Conservation (phyloP, 2,888 invertebrate genomes). For the Pinctada fucata region DNA sequence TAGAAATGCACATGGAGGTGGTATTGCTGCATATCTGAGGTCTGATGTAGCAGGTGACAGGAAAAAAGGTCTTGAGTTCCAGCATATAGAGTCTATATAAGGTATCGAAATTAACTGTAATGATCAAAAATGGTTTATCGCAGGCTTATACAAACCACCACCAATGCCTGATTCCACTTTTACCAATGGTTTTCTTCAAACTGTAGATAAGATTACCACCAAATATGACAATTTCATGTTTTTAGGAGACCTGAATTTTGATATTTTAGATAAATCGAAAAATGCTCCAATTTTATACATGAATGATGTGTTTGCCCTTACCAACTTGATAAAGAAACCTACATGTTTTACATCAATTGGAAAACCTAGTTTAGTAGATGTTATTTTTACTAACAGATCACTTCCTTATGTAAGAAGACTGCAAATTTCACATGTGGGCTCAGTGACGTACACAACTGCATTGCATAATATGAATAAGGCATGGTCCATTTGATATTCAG, state of each 20-base stretch:
- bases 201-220: conserved; percentile 20
- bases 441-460: conserved; percentile 36
- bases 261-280: conserved; percentile 21
- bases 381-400: conserved; percentile 27
- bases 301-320: conserved; percentile 35
- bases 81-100: conserved; percentile 26
- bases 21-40: conserved; percentile 27
- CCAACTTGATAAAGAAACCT: conserved; percentile 22
- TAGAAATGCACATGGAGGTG: conserved; percentile 24
- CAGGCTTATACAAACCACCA: conserved; percentile 33
- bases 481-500: too few relatives aligned
- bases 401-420: neutral
- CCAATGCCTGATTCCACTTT: conserved; percentile 15
- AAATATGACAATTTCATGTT: conserved; percentile 33
- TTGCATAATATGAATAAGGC: neutral
- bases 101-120: conserved; percentile 23
- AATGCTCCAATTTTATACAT: conserved; percentile 10
- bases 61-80: conserved; percentile 20
- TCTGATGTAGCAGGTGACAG: conserved; percentile 33
- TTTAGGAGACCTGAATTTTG: conserved; percentile 35
- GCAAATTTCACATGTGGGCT: conserved; percentile 32
- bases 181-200: conserved; percentile 10
- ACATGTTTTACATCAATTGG: conserved; percentile 26
- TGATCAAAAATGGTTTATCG: conserved; percentile 27
- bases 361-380: conserved; percentile 17